A percentile compares a stretch with the other conserved stretches of the same genome.
Conservation (phyloP, 1,140 invertebrate species). For the Cydia splendana region DNA sequence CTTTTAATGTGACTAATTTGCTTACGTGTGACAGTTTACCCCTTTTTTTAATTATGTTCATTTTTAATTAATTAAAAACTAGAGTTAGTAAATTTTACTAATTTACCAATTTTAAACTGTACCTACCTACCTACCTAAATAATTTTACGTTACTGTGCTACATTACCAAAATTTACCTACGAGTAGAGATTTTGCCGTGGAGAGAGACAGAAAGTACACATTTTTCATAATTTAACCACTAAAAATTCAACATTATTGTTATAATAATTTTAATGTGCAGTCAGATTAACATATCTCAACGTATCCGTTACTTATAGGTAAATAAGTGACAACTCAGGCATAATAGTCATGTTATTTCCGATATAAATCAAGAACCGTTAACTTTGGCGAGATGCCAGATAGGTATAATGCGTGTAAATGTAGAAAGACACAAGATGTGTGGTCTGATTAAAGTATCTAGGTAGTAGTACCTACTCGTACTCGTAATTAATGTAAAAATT, state of each 20-base stretch:
- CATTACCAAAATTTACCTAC: too few species aligned
- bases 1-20: neutral
- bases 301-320: neutral
- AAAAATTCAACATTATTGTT: neutral
- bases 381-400: neutral
- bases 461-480: too few species aligned
- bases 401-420: neutral
- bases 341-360: neutral
- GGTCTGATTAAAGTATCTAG: too few species aligned
- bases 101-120: too few species aligned
- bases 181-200: too few species aligned
- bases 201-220: too few species aligned
- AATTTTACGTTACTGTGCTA: too few species aligned
- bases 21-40: neutral
- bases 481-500: neutral
- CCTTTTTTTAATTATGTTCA: neutral
- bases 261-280: neutral
- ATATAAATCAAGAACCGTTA: slow-evolving; percentile 8
- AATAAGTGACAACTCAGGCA: neutral
- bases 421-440: neutral
- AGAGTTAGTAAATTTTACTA: too few species aligned
- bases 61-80: neutral
- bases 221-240: neutral
- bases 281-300: neutral
- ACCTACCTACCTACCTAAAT: too few species aligned